Evolutionary conservation across 2,888 invertebrate genomes (phyloP).

Genomic region (Platycnemis pennipes): DNA sequence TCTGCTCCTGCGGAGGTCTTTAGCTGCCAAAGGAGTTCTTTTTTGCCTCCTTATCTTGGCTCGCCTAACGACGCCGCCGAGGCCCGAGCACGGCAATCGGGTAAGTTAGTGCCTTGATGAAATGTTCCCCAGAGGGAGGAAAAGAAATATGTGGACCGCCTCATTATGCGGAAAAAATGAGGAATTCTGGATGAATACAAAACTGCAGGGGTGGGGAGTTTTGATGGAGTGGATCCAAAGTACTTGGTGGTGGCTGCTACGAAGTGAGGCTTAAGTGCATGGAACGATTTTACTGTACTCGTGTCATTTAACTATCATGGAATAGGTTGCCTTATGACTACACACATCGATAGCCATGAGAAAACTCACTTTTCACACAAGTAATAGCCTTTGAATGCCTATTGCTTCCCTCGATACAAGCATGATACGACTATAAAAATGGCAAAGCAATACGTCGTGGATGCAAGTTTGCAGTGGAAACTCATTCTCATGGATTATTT

Average conservation of each 20-base stretch:
- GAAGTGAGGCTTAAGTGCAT: background rate
- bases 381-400: too few species aligned
- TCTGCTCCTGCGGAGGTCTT: background rate
- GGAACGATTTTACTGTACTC: background rate
- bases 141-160: background rate
- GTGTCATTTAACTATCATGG: too few species aligned
- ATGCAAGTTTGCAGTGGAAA: too few species aligned
- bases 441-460: too few species aligned
- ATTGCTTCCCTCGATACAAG: too few species aligned
- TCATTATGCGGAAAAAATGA: background rate
- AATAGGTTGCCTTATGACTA: too few species aligned
- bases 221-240: background rate
- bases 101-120: constrained; percentile 3
- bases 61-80: constrained; percentile 2
- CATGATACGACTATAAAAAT: too few species aligned
- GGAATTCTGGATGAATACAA: background rate
- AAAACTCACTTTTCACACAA: too few species aligned
- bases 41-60: constrained; percentile 1
- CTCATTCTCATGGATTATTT: too few species aligned
- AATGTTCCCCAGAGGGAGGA: background rate
- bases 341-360: too few species aligned
- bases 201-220: background rate
- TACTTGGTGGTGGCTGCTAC: background rate
- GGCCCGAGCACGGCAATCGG: background rate
- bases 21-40: constrained; percentile 20